Percentiles rank a stretch among this genome's conserved stretches.
These are phyloP conservation scores for Plusia festucae DNA, from an alignment of 2,888 invertebrate genomes.

Conservation along the genomic window DNA sequence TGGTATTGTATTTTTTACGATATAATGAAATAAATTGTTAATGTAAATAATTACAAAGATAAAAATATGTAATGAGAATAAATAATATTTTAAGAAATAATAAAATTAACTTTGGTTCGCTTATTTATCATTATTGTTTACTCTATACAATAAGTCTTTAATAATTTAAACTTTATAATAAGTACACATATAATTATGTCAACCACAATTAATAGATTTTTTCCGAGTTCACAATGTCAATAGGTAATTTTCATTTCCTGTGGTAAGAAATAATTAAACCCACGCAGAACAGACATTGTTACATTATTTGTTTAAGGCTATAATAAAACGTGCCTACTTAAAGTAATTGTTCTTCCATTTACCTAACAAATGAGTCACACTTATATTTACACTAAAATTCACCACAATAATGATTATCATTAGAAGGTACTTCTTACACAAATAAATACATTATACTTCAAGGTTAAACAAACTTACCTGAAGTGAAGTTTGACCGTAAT, in stretches of 20 bases:
- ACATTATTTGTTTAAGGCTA: constrained; percentile 1
- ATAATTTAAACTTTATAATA: not conserved
- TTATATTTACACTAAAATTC: not conserved
- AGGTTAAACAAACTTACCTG: too few relatives aligned
- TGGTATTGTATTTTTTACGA: constrained; percentile 6
- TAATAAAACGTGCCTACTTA: not conserved
- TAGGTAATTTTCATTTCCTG: not conserved
- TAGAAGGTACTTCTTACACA: not conserved
- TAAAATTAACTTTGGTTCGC: too few relatives aligned
- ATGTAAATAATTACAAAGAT: too few relatives aligned
- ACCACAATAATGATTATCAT: not conserved
- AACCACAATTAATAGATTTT: not conserved
- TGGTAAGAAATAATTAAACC: not conserved
- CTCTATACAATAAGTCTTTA: too few relatives aligned
- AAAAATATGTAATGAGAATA: too few relatives aligned
- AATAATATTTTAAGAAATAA: too few relatives aligned
- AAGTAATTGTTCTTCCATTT: not conserved
- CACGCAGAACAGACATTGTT: not conserved
- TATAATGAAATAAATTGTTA: not conserved
- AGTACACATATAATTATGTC: not conserved
- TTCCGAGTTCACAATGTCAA: not conserved
- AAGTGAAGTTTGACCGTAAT: too few relatives aligned
- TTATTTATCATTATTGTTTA: too few relatives aligned
- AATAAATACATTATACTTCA: not conserved
- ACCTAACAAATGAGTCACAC: not conserved